phyloP scores from a whole-genome alignment of 2,113 vertebrate genomes.

The Entelurus aequoreus region DNA sequence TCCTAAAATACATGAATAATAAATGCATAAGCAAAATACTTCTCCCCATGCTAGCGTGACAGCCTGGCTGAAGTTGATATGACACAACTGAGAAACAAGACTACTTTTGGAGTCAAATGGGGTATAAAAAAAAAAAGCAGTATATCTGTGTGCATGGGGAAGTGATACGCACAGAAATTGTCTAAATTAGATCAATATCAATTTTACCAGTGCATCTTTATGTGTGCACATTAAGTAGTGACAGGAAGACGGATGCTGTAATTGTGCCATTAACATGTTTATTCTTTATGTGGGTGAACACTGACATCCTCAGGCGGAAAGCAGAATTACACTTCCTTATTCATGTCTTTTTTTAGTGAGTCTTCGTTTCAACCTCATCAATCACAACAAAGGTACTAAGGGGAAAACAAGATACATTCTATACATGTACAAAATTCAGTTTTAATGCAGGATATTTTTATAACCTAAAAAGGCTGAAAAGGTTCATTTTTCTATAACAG shows the following conservation, averaged over 20 bases:
- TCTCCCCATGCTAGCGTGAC: conserved; percentile 1
- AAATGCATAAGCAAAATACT: not conserved
- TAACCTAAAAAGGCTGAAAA: too few species aligned
- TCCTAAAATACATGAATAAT: conserved; percentile 34
- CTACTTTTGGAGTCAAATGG: conserved; percentile 1
- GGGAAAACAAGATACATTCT: not conserved
- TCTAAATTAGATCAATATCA: conserved; percentile 4
- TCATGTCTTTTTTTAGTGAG: not conserved
- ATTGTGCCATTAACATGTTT: not conserved
- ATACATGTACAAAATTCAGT: not conserved
- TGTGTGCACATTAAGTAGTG: not conserved
- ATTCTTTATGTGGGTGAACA: conserved; percentile 36
- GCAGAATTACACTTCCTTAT: conserved; percentile 4
- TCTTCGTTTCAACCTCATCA: not conserved
- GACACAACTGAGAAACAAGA: conserved; percentile 4
- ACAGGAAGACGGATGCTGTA: not conserved
- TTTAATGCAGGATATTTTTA: too few species aligned
- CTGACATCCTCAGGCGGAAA: conserved; percentile 44
- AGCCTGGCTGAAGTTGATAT: conserved; percentile 6
- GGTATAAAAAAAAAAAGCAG: not conserved
- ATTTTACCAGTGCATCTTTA: conserved; percentile 18
- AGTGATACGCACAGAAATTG: not conserved
- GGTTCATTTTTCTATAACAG: not conserved
- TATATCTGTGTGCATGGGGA: too few species aligned
- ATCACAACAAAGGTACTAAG: not conserved